Evolutionary conservation across 2,888 invertebrate genomes (phyloP), one percentile per base, ranked within the genome.

Genomic region (Rhagonycha lutea): DNA sequence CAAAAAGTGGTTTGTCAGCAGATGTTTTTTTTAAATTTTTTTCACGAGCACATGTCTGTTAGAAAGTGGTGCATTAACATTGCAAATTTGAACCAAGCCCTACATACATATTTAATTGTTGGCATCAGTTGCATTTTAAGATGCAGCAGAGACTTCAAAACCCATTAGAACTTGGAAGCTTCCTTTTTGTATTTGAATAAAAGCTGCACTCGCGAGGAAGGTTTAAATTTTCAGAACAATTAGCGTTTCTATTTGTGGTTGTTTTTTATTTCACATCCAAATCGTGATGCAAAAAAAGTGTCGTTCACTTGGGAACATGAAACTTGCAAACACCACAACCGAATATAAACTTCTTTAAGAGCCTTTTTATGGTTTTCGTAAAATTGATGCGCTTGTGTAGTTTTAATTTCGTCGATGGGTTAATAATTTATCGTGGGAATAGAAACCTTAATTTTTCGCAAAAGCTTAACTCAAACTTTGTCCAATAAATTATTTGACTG

Each of bases 331-430:
- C 47, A 47, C 47, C 47, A 47, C n/a, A 47, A 47, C 47, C 47
- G 47, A 32, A 47, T n/a, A 47, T 47, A 47, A 47, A 47, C 47
- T 47, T 47, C 47, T 47, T 47, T 47, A 47, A 74, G 72, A 67
- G 73, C 78, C 78, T 68, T 74, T 75, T 75, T 18, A 18, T 71
- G 61, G 68, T 72, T 73, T 78, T 78, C 78, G 75, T 78, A 69
- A 76, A 47, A n/a, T 47, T n/a, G 47, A 47, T n/a, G n/a, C 0
- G n/a, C 7, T 26, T 47, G n/a, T 47, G 47, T 47, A 47, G 47
- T 47, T 47, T 47, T 47, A 47, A 47, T 47, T 47, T 47, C 47
- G 47, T 47, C 47, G 47, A 47, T 47, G 47, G 32, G n/a, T 47
- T n/a, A 47, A 47, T 47, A 47, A n/a, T 47, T n/a, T n/a, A n/a